Percentiles rank a stretch among this genome's conserved stretches.
Conservation (phyloP, 2,888 invertebrate genomes). For the Drosophila pegasa region DNA sequence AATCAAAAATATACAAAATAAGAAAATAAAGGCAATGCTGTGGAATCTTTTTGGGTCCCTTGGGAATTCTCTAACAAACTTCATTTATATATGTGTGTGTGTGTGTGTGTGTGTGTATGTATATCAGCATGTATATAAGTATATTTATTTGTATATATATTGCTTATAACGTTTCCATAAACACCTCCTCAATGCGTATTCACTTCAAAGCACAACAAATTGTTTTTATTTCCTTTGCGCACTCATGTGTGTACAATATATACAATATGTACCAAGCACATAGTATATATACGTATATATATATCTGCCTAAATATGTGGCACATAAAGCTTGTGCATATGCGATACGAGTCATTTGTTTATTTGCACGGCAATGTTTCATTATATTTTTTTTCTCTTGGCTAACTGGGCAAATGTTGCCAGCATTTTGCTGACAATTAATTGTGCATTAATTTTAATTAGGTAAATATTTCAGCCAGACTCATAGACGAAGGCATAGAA, state of each 20-base stretch:
- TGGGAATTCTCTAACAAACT: slow-evolving; percentile 41
- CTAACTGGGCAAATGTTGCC: slow-evolving; percentile 14
- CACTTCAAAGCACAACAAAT: slow-evolving; percentile 55
- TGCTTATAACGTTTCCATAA: slow-evolving; percentile 39
- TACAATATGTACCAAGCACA: slow-evolving; percentile 3
- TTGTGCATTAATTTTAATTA: slow-evolving; percentile 72
- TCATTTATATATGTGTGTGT: slow-evolving; percentile 1
- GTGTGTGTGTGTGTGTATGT: not conserved
- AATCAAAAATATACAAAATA: slow-evolving; percentile 7
- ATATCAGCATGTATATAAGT: not conserved
- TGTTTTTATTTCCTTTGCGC: slow-evolving; percentile 29
- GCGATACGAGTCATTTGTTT: slow-evolving; percentile 43
- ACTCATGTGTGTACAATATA: slow-evolving; percentile 24
- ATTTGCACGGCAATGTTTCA: slow-evolving; percentile 32
- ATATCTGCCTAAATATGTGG: not conserved
- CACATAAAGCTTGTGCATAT: slow-evolving; percentile 13
- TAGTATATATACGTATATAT: not conserved
- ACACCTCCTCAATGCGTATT: slow-evolving; percentile 49
- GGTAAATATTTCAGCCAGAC: slow-evolving; percentile 45
- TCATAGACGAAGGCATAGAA: slow-evolving; percentile 31
- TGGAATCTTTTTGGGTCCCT: slow-evolving; percentile 26
- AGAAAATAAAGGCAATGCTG: not conserved
- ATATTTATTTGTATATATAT: not conserved
- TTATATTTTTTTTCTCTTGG: not conserved
- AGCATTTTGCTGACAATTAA: slow-evolving; percentile 67